Conservation (phyloP, 2,113 vertebrate species). For the Actenoides hombroni region DNA sequence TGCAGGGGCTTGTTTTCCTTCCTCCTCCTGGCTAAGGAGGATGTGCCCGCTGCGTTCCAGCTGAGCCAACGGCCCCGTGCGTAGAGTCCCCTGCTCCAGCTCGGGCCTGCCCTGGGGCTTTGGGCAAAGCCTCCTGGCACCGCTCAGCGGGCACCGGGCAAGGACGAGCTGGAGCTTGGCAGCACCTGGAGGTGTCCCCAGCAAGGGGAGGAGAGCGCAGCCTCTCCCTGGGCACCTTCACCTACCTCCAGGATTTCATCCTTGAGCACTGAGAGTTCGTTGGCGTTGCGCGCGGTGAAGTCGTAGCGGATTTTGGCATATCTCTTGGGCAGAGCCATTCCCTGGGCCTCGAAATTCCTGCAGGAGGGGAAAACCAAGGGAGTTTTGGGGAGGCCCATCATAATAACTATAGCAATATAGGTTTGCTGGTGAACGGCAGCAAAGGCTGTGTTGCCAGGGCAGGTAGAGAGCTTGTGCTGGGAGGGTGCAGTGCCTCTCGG, state of each 20-base stretch:
- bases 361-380: not conserved
- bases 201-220: not conserved
- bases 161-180: not conserved
- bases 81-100: not conserved
- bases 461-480: no score
- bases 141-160: not conserved
- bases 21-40: not conserved
- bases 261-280: constrained; percentile 91
- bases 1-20: not conserved
- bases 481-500: not conserved
- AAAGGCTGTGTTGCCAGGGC: not conserved
- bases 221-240: not conserved
- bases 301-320: constrained; percentile 89
- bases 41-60: not conserved
- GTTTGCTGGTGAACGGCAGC: not conserved
- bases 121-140: not conserved
- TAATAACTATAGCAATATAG: not conserved
- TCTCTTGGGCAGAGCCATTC: constrained; percentile 69
- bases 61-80: not conserved
- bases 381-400: not conserved
- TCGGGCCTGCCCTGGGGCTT: not conserved
- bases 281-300: constrained; percentile 91
- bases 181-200: not conserved
- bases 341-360: constrained; percentile 80
- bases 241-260: constrained; percentile 92